phyloP scores from a whole-genome alignment of 2,113 vertebrate species.

The Arvicanthis niloticus region DNA sequence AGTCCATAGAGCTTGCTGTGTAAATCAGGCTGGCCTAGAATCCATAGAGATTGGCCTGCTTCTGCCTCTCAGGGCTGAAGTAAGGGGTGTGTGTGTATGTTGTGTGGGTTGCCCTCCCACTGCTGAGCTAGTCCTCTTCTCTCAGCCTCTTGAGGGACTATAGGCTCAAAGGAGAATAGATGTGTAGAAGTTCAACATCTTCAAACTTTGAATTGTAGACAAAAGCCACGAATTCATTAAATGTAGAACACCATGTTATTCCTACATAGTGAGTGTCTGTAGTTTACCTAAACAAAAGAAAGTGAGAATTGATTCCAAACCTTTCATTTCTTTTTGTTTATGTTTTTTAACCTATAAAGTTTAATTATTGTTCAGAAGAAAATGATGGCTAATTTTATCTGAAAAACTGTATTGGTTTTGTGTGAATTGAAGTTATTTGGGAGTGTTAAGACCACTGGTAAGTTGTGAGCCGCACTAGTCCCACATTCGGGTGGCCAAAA shows the following conservation, averaged over 20 bases:
- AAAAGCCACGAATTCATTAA: not conserved
- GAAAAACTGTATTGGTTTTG: not conserved
- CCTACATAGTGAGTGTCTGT: not conserved
- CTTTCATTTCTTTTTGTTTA: not conserved
- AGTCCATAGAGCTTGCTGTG: not conserved
- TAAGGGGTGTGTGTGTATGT: not conserved
- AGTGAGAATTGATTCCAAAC: not conserved
- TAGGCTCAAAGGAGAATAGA: slow-evolving; percentile 9
- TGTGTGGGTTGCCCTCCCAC: not conserved
- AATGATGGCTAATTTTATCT: not conserved
- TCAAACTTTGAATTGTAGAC: slow-evolving; percentile 9
- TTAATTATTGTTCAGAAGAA: not conserved
- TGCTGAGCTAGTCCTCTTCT: not conserved
- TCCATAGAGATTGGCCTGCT: not conserved
- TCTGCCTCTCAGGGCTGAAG: not conserved
- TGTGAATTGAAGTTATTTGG: not conserved
- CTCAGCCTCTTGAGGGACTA: not conserved
- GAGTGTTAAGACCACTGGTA: not conserved
- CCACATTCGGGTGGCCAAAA: no score
- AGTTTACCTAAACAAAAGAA: not conserved
- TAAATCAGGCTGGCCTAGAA: not conserved
- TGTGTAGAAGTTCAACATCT: slow-evolving; percentile 2
- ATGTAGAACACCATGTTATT: slow-evolving; percentile 16
- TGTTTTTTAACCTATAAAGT: not conserved
- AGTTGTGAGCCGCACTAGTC: no score